Base-by-base conservation (phyloP, 2,888 invertebrate genomes). In the Sipha maydis region DNA sequence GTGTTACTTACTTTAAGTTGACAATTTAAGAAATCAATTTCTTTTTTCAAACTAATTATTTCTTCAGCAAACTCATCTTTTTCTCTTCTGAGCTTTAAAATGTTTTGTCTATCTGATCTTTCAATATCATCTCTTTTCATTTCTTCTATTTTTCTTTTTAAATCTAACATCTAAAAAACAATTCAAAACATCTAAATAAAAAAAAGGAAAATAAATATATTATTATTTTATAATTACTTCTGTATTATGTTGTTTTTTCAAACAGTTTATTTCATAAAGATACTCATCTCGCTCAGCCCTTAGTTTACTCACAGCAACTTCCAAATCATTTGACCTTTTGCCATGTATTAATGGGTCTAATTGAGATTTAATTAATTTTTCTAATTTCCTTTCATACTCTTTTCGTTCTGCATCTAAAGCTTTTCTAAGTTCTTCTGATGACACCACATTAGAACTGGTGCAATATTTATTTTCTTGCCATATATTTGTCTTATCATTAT, bases 251-350 rank as follows among this genome's bases (percentile, higher is more conserved):
- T 82, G 88, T 88, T 80, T 88, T 34, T 88, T 88, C 11, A 88
- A 88, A 76, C 82, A 82, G 7, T 88, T 88, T 9, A 88, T 82
- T 88, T 88, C 88, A 75, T 88, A 88, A 14, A 82, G 56, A n/a
- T 88, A 82, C 76, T 88, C 88, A 76, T 88, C 88, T 28, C 88
- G 80, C 56, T 88, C 88, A 38, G 88, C 88, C 67, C 88, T 71
- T 34, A 88, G 31, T 88, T 80, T 88, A 88, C 88, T 82, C 61
- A 88, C 73, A 82, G 88, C 75, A 34, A 88, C 75, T 82, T 88
- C 88, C 82, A 88, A 80, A 82, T 88, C 82, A 76, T 48, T 61
- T 80, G 79, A 79, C 28, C 38, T 79, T 1, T 80, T 86, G 0
- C 41, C 28, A 28, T 28, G 19, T 56, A n/a, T 71, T 48, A 80